phyloP scores from a whole-genome alignment of 2,113 vertebrate genomes.

The Cyrtonyx montezumae region DNA sequence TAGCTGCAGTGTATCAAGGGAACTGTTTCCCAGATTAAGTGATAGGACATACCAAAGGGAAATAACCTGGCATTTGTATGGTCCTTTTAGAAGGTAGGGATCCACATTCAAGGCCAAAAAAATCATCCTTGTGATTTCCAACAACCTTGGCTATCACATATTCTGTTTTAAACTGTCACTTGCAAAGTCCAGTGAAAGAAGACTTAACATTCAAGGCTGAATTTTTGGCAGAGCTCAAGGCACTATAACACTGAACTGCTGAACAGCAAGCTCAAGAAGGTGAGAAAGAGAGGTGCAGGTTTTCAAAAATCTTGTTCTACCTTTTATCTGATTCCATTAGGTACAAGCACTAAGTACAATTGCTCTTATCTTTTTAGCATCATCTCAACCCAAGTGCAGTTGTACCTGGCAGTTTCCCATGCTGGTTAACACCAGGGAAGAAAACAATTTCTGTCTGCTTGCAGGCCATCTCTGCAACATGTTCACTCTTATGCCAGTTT shows the following conservation, averaged over 20 bases:
- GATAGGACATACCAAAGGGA: not conserved
- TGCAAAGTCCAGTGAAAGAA: not conserved
- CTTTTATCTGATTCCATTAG: not conserved
- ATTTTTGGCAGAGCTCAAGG: not conserved
- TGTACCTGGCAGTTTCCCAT: rapidly evolving
- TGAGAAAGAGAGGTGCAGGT: rapidly evolving
- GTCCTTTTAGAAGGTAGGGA: not conserved
- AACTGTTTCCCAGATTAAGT: not conserved
- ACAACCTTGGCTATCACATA: rapidly evolving
- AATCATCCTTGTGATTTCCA: not conserved
- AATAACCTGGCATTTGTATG: not conserved
- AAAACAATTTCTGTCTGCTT: not conserved
- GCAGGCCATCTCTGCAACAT: not conserved
- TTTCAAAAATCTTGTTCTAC: not conserved
- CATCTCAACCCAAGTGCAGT: not conserved
- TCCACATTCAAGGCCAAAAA: not conserved
- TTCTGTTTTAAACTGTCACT: rapidly evolving
- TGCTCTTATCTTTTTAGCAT: rapidly evolving
- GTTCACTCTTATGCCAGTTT: not conserved
- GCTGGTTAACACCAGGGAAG: not conserved
- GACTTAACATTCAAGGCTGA: not conserved
- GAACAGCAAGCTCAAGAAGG: not conserved
- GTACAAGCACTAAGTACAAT: not conserved
- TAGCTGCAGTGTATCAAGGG: not conserved
- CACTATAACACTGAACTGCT: not conserved